phyloP scores from a whole-genome alignment of 2,113 vertebrate species.

The Lepisosteus oculatus region DNA sequence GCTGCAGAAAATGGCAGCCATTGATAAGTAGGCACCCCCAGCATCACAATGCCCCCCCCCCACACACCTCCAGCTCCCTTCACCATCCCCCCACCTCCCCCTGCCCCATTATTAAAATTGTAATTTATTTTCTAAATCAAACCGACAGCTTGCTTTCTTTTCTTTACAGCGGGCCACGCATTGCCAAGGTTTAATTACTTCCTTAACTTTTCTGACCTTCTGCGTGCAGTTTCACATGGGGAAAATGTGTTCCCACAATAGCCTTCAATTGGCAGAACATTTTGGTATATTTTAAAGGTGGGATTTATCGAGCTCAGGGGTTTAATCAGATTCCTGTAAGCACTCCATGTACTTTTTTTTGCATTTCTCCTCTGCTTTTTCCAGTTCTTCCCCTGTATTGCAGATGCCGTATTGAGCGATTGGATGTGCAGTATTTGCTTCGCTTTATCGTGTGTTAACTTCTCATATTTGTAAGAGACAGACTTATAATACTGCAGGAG shows the following conservation, averaged over 20 bases:
- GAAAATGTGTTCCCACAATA: conserved; percentile 65
- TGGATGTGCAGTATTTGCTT: not conserved
- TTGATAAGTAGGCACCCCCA: conserved; percentile 91
- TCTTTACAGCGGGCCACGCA: conserved; percentile 80
- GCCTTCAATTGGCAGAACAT: conserved; percentile 10
- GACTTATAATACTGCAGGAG: no score
- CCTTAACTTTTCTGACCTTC: conserved; percentile 85
- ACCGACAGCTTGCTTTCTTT: conserved; percentile 98
- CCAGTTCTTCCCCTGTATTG: not conserved
- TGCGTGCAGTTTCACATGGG: conserved; percentile 50
- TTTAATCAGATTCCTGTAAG: conserved; percentile 63
- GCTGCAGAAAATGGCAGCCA: conserved; percentile 88
- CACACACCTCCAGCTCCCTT: conserved; percentile 7
- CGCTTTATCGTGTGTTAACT: no score
- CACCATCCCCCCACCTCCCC: conserved; percentile 22
- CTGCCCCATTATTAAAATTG: conserved; percentile 85
- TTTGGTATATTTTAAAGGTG: conserved; percentile 14
- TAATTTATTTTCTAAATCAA: conserved; percentile 98
- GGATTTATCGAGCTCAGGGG: conserved; percentile 50
- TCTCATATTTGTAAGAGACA: no score
- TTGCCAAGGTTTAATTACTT: conserved; percentile 93
- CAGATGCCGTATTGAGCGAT: not conserved
- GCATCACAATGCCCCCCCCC: conserved; percentile 32
- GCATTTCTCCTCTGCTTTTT: not conserved
- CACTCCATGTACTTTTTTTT: conserved; percentile 11